Base-by-base conservation (phyloP, 2,888 invertebrate species). In the Sinhomidia bicolor region DNA sequence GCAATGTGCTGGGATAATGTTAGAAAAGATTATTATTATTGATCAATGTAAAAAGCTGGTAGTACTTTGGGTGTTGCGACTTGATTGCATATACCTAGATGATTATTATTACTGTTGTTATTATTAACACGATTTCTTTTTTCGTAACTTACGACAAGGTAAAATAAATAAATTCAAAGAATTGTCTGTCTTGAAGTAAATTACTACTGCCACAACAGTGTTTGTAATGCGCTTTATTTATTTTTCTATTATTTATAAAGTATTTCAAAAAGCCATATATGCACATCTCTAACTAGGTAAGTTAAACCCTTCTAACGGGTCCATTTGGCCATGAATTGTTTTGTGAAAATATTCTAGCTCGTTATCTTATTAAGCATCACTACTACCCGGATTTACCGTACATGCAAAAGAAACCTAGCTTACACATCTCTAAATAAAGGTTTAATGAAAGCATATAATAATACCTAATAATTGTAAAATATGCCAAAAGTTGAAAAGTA, bases 91-190 rank as follows among this genome's bases (percentile, higher is more conserved):
- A 54, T 23, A n/a, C n/a, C 54, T 76, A 76, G 76, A 76, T 51
- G 74, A 47, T 51, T 51, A 76, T 36, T 36, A 36, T 36, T 36
- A 36, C 7, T 3, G 7, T 36, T 3, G 7, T 36, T 36, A 36
- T 36, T 36, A 36, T 76, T 36, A 51, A 74, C 5, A 32, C 32
- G n/a, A 29, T 17, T 71, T 20, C 51, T 76, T 76, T 76, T 29
- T 76, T 76, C 26, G 9, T 51, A 76, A 76, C 76, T 51, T 76
- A 74, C 44, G n/a, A 76, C 26, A 47, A 74, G 47, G 47, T 74
- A 41, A 74, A 74, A 74, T 76, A 32, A 76, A 76, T 76, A 51
- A 76, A 76, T 76, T 54, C 44, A 20, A 76, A 54, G 76, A 76
- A 76, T 20, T 54, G 29, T 76, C 51, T 76, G 76, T 54, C 51